Conservation (phyloP, 2,113 vertebrate species). For the Gymnocephalus cernua region DNA sequence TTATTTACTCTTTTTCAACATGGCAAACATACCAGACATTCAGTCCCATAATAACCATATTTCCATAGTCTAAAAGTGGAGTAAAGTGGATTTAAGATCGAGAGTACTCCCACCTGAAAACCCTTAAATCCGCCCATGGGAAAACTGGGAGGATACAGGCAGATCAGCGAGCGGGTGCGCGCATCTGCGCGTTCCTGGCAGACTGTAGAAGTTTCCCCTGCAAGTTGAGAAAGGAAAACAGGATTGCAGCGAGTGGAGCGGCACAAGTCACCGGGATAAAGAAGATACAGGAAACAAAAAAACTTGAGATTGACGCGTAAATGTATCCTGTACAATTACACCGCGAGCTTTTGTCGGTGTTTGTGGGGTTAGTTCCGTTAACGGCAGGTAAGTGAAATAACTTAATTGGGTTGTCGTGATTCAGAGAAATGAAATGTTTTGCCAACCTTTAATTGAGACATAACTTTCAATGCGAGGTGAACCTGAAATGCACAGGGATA, state of each 20-base stretch:
- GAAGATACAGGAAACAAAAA: background rate
- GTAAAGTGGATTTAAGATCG: slow-evolving; percentile 14
- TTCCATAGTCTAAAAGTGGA: slow-evolving; percentile 9
- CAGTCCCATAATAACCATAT: background rate
- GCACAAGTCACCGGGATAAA: slow-evolving; percentile 12
- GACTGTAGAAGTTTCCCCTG: slow-evolving; percentile 69
- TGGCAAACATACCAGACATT: background rate
- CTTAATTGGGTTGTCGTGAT: slow-evolving; percentile 6
- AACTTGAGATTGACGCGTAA: background rate
- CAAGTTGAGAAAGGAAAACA: slow-evolving; percentile 60
- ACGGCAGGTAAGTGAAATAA: slow-evolving; percentile 55
- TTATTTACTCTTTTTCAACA: background rate
- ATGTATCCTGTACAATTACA: background rate
- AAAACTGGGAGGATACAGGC: slow-evolving; percentile 77
- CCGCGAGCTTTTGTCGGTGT: background rate
- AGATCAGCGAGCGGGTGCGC: slow-evolving; percentile 55
- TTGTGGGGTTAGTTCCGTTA: background rate
- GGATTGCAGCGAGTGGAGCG: slow-evolving; percentile 37
- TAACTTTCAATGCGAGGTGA: background rate
- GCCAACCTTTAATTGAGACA: background rate
- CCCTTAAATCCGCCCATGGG: slow-evolving; percentile 64
- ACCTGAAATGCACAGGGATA: background rate
- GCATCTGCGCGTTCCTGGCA: slow-evolving; percentile 71
- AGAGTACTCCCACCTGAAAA: slow-evolving; percentile 42
- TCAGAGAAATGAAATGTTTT: background rate